phyloP scores from a whole-genome alignment of 2,888 invertebrate genomes.

The Notocelia uddmanniana region DNA sequence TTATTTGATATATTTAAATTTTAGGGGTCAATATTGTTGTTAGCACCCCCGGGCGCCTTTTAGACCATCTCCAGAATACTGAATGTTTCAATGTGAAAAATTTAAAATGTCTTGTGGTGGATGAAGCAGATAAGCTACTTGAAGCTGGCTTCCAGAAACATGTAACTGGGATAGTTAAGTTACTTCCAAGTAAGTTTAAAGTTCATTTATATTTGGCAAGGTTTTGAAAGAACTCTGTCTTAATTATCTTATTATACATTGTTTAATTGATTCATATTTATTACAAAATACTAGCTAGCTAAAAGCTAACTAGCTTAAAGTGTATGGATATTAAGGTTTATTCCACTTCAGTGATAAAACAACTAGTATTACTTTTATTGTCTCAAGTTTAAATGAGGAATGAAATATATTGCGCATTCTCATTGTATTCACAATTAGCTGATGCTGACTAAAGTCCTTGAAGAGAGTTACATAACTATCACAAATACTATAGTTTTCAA shows the following conservation, averaged over 20 bases:
- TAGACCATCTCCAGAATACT: constrained; percentile 97
- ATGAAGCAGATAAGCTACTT: constrained; percentile 98
- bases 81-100: constrained; percentile 94
- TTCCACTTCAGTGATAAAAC: background rate
- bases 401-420: too few species aligned
- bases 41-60: constrained; percentile 97
- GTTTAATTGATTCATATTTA: too few species aligned
- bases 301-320: too few species aligned
- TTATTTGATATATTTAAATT: constrained; percentile 48
- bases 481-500: too few species aligned
- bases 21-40: constrained; percentile 95
- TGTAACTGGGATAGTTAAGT: constrained; percentile 94
- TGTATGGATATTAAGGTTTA: background rate
- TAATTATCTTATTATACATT: too few species aligned
- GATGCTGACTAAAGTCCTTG: background rate
- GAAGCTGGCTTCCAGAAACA: constrained; percentile 99
- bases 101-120: constrained; percentile 95
- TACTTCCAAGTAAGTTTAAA: constrained; percentile 88
- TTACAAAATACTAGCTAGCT: too few species aligned
- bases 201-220: too few species aligned
- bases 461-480: background rate
- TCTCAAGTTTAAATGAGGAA: too few species aligned
- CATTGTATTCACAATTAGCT: too few species aligned
- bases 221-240: too few species aligned
- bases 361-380: too few species aligned